Evolutionary conservation across 2,113 vertebrate species (phyloP), one percentile per base, ranked within the genome.

Genomic region (Spea bombifrons): DNA sequence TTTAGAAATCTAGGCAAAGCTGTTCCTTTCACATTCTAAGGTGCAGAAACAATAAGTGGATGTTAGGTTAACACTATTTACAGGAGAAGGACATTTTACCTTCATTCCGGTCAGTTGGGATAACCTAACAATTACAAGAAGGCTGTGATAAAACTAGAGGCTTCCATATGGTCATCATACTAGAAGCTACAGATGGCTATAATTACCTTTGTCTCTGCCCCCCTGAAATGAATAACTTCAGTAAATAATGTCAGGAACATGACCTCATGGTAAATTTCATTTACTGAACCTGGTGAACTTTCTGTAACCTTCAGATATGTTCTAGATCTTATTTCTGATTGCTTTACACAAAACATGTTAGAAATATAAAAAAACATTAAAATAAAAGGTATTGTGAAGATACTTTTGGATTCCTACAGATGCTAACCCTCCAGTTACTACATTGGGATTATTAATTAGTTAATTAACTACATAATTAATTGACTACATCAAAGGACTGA

Each of bases 81-180:
- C 75, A 49, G 64, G 66, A 12, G 66, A 10, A n/a, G 65, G 75
- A 57, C 10, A 13, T 13, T 8, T 12, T 53, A 57, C 71, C 52
- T 66, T 71, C 65, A 55, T 17, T 48, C 59, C 66, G 70, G 77
- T 73, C 77, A 73, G 70, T 73, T 50, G 66, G 52, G 70, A 73
- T 74, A 73, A 47, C 30, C 65, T 80, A 53, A 80, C 71, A 80
- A 73, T 68, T 80, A 80, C 63, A 52, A 15, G n/a, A 64, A 66
- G 71, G 45, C 78, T 74, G 71, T 68, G 55, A 73, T 59, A 80
- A 79, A 67, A 52, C 71, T 66, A 80, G 78, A 61, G 78, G 71
- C 78, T 80, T 80, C 78, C 69, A 72, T 80, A 80, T 80, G 71
- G 59, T 80, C 78, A 80, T 74, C 64, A 74, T 68, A 68, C 78